phyloP scores from a whole-genome alignment of 2,113 vertebrate genomes.

The Silurus glanis region DNA sequence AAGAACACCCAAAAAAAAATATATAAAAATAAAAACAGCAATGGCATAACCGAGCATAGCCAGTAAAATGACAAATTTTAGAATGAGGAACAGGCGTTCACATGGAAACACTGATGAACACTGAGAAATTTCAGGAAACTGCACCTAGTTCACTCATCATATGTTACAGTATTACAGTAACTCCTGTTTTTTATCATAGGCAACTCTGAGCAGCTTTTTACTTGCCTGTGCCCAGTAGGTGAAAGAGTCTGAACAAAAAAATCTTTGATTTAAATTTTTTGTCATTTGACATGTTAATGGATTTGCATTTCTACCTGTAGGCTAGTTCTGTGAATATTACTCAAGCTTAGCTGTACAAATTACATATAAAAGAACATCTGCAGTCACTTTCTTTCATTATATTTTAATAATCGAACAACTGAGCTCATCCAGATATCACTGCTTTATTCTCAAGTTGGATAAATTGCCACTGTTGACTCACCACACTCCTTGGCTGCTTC shows the following conservation, averaged over 20 bases:
- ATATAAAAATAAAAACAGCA: no score
- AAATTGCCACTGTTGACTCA: constrained; percentile 67
- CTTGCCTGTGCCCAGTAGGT: background rate
- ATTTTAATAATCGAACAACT: background rate
- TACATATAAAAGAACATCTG: background rate
- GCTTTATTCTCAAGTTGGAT: background rate
- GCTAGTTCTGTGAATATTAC: background rate
- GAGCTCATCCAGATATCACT: background rate
- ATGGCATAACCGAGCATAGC: no score
- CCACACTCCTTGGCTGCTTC: constrained; percentile 88
- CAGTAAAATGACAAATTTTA: no score
- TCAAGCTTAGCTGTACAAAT: background rate
- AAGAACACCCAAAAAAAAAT: no score
- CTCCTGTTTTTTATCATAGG: background rate
- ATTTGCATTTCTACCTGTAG: background rate
- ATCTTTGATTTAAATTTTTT: background rate
- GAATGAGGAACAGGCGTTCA: no score
- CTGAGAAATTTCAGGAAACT: no score
- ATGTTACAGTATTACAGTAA: background rate
- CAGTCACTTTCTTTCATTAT: background rate
- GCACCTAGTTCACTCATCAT: background rate
- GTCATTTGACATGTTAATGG: background rate
- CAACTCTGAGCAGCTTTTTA: background rate
- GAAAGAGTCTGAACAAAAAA: background rate
- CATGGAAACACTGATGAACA: background rate